Evolutionary conservation across 2,888 invertebrate genomes (phyloP), one percentile per base, ranked within the genome.

Genomic region (Leucophenga maculata): DNA sequence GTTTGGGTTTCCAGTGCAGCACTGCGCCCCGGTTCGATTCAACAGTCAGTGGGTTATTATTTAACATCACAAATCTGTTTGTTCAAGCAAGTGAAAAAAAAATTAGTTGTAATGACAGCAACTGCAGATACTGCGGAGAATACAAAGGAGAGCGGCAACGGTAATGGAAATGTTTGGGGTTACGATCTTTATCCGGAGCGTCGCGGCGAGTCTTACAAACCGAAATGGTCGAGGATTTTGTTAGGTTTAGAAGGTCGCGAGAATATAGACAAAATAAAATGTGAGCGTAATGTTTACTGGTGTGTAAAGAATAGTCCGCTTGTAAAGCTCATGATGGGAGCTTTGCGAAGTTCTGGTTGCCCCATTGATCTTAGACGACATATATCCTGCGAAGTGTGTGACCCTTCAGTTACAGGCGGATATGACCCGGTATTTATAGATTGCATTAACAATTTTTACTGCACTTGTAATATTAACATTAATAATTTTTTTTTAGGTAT

Each of bases 301-400:
- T 94, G 95, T 87, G 88, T 94, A 0, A 92, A 93, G 87, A 92
- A 92, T 66, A 95, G 95, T 90, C 93, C 95, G 1, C 88, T 96
- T 48, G 93, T 97, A 0, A 95, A 94, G 88, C 87, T 96, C 20
- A 94, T 97, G 94, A 91, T 96, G 91, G 93, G 92, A 67, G 97
- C 97, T 14, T 88, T 97, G 11, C 94, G 93, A 85, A 87, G 87
- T 44, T 88, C 88, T 0, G 88, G 88, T 1, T 88, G 96, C 88
- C 92, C 93, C 39, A 89, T 98, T 69, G 95, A 97, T 85, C 91
- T 97, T 31, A 89, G 94, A 54, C 91, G 98, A 70, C 97, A 98
- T 85, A 93, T 98, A 76, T 93, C 95, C 0, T 98, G 98, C 90
- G 98, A 98, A 90, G 92, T 94, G 20, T 98, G 98, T 89, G 93